phyloP scores from a whole-genome alignment of 2,797 vertebrate species.

The Liasis olivaceus region DNA sequence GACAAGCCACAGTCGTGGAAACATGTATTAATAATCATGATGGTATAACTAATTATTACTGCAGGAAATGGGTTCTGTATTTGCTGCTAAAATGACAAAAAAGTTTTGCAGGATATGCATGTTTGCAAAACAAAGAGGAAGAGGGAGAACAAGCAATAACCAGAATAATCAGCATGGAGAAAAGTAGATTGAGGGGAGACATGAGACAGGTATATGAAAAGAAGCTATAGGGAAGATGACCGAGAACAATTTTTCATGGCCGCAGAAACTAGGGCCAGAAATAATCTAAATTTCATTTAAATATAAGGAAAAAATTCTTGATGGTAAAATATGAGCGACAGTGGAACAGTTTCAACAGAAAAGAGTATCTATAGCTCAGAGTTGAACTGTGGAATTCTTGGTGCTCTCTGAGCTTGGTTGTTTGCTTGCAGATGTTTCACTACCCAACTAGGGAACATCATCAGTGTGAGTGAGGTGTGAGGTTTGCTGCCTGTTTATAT shows the following conservation, averaged over 20 bases:
- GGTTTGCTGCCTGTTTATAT: neutral
- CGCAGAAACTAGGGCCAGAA: neutral
- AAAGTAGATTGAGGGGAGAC: neutral
- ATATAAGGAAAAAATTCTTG: neutral
- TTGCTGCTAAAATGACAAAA: neutral
- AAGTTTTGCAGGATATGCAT: neutral
- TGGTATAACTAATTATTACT: neutral
- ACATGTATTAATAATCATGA: neutral
- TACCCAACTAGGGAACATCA: neutral
- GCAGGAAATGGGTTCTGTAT: neutral
- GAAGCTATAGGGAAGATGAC: neutral
- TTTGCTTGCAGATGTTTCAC: neutral
- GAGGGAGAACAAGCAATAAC: neutral
- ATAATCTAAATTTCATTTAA: neutral
- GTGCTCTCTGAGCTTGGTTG: neutral
- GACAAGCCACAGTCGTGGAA: neutral
- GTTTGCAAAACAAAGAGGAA: neutral
- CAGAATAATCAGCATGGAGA: neutral
- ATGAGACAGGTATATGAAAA: neutral
- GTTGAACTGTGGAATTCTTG: neutral
- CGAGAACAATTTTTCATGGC: neutral
- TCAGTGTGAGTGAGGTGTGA: neutral
- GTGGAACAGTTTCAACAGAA: neutral
- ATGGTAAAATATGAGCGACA: neutral
- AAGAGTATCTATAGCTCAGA: neutral